Evolutionary conservation across 64 coral and sea anemone genomes (phyloP).

Genomic region (Stylophora pistillata): DNA sequence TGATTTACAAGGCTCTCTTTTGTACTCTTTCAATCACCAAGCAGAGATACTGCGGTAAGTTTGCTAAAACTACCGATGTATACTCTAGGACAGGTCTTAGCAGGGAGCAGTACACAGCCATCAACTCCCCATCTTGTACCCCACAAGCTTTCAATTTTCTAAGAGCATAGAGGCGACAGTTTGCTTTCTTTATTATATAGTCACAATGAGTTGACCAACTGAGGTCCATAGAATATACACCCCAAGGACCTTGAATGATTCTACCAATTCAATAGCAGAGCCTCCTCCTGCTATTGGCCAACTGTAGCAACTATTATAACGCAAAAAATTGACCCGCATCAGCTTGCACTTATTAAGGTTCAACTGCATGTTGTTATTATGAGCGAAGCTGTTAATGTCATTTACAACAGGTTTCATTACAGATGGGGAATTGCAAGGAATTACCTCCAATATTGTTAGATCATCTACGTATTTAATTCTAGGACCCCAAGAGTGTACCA

Average conservation of each 20-base stretch:
- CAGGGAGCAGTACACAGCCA: too few relatives aligned
- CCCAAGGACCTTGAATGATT: slow-evolving; percentile 14
- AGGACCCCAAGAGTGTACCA: background rate
- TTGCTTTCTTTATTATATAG: too few relatives aligned
- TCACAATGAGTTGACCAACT: slow-evolving; percentile 7
- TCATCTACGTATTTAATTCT: slow-evolving; percentile 18
- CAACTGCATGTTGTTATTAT: slow-evolving; percentile 56
- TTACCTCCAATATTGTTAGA: slow-evolving; percentile 31
- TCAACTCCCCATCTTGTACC: too few relatives aligned
- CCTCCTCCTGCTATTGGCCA: slow-evolving; percentile 16
- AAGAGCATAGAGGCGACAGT: too few relatives aligned
- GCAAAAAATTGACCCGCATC: slow-evolving; percentile 16
- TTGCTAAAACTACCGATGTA: too few relatives aligned
- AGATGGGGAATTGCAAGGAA: slow-evolving; percentile 37
- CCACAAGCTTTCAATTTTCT: too few relatives aligned
- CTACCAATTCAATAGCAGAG: slow-evolving; percentile 2
- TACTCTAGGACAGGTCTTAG: too few relatives aligned
- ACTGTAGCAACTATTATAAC: slow-evolving; percentile 26
- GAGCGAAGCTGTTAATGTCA: background rate
- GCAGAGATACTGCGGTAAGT: too few relatives aligned
- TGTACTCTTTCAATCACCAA: too few relatives aligned
- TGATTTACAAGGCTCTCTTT: too few relatives aligned
- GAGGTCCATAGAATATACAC: slow-evolving; percentile 8
- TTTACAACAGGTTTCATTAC: slow-evolving; percentile 25
- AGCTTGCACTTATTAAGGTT: slow-evolving; percentile 30